A percentile compares a stretch with the other conserved stretches of the same genome.
Conservation (phyloP, 2,113 vertebrate genomes). For the Notarius quadriscutis region DNA sequence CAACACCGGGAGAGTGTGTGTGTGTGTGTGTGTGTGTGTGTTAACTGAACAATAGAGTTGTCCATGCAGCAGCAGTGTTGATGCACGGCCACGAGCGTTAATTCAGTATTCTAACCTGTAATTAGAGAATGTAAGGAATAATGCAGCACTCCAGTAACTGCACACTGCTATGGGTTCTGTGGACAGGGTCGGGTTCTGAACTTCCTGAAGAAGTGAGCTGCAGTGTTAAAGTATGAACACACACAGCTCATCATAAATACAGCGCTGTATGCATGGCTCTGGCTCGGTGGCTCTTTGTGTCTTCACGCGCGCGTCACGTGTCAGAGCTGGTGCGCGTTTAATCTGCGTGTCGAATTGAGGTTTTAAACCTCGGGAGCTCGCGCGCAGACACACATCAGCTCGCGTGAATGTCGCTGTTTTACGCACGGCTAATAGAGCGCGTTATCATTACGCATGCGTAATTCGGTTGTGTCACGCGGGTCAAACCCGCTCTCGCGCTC, state of each 20-base stretch:
- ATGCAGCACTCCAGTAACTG: not conserved
- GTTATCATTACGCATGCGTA: conserved; percentile 11
- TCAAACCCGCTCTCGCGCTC: not conserved
- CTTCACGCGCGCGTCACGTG: conserved; percentile 3
- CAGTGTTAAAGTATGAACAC: not conserved
- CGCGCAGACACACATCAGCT: conserved; percentile 4
- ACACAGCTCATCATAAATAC: not conserved
- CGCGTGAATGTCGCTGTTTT: conserved; percentile 8
- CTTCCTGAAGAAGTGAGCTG: not conserved
- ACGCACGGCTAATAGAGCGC: conserved; percentile 3
- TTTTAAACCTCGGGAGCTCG: conserved; percentile 1
- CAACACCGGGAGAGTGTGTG: not conserved
- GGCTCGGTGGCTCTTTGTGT: not conserved
- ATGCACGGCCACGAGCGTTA: not conserved
- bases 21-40: not conserved
- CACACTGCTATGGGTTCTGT: not conserved
- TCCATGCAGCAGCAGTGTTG: not conserved
- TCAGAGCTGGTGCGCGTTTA: not conserved
- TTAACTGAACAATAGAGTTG: not conserved
- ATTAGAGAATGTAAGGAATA: not conserved
- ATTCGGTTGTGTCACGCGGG: not conserved
- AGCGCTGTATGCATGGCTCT: not conserved
- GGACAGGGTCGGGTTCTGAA: not conserved
- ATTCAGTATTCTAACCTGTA: not conserved
- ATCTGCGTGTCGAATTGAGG: conserved; percentile 17